These are phyloP conservation scores for Ennomos erosarius DNA, from an alignment of 2,888 invertebrate species.

Conservation along the genomic window DNA sequence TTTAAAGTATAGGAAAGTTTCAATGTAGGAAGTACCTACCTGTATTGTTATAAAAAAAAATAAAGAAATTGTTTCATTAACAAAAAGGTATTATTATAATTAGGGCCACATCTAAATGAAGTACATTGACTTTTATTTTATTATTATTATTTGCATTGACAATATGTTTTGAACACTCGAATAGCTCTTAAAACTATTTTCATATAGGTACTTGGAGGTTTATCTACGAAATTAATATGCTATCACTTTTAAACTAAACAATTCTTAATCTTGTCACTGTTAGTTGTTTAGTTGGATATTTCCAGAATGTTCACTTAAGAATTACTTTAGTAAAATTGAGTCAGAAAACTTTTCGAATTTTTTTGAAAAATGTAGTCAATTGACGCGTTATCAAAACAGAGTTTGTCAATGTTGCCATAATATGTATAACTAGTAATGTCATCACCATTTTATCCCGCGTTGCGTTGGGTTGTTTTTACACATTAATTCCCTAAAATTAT, in stretches of 20 bases:
- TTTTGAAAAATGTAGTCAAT: too few species aligned
- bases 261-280: constrained; percentile 32
- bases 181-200: constrained; percentile 65
- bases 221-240: background rate
- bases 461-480: too few species aligned
- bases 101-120: constrained; percentile 48
- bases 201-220: background rate
- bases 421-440: too few species aligned
- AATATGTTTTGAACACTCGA: constrained; percentile 78
- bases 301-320: too few species aligned
- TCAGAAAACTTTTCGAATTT: too few species aligned
- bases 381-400: too few species aligned
- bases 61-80: constrained; percentile 8
- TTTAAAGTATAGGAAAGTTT: background rate
- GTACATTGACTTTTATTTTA: constrained; percentile 61
- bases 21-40: too few species aligned
- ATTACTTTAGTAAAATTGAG: too few species aligned
- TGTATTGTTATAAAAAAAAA: background rate
- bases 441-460: too few species aligned
- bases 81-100: constrained; percentile 27
- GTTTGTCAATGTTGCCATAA: too few species aligned
- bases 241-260: constrained; percentile 17
- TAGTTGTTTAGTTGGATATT: background rate
- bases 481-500: too few species aligned
- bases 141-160: constrained; percentile 67